phyloP scores from a whole-genome alignment of 2,797 vertebrate species.

The Kryptolebias ocellatus region DNA sequence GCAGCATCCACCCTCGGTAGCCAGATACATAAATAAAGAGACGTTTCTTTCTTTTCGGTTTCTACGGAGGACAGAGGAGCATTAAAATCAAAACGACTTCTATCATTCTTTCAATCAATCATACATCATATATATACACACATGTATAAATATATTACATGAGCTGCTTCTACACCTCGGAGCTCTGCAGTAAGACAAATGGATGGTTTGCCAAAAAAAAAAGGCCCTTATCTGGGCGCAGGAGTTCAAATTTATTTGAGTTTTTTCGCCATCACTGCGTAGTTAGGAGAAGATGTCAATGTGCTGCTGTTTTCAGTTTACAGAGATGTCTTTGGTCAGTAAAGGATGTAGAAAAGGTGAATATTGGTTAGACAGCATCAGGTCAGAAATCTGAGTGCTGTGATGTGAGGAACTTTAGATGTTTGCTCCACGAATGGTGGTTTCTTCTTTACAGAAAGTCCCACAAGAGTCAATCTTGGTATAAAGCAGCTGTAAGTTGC shows the following conservation, averaged over 20 bases:
- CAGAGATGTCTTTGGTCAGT: conserved; percentile 59
- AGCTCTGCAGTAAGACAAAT: background rate
- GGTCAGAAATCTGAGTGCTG: background rate
- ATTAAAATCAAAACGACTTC: conserved; percentile 18
- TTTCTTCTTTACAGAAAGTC: background rate
- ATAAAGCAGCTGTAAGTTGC: background rate
- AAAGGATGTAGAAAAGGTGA: conserved; percentile 42
- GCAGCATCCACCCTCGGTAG: conserved; percentile 44
- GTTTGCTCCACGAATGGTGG: background rate
- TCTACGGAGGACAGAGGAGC: conserved; percentile 27
- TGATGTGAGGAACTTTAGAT: conserved; percentile 31
- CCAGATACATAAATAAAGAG: conserved; percentile 68
- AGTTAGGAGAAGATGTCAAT: too few species aligned
- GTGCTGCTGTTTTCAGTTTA: conserved; percentile 14
- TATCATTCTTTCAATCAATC: conserved; percentile 45
- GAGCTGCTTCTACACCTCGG: conserved; percentile 32
- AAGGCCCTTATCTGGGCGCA: too few species aligned
- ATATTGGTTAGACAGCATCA: conserved; percentile 31
- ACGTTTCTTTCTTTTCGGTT: conserved; percentile 41
- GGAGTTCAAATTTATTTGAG: too few species aligned
- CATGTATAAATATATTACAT: conserved; percentile 49
- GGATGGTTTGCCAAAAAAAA: background rate
- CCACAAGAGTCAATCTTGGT: too few species aligned
- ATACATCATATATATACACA: conserved; percentile 42
- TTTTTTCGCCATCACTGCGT: too few species aligned